Conservation (phyloP, 1,140 invertebrate species). For the Charaxes varanes region DNA sequence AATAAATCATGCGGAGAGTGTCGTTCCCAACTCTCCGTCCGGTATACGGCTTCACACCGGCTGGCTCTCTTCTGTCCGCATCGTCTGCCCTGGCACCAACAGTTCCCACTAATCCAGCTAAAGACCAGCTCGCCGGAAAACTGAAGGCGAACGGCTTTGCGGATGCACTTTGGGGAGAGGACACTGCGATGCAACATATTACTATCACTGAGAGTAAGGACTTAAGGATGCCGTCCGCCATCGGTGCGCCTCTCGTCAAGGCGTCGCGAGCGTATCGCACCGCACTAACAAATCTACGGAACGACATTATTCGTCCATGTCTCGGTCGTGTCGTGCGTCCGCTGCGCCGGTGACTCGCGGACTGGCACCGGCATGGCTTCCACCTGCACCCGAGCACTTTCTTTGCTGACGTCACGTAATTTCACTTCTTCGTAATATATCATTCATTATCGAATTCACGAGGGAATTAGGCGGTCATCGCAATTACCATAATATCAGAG, state of each 20-base stretch:
- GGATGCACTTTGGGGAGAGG: slow-evolving; percentile 56
- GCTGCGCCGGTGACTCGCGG: slow-evolving; percentile 26
- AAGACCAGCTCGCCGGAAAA: slow-evolving; percentile 64
- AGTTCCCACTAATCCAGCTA: slow-evolving; percentile 52
- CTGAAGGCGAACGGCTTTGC: slow-evolving; percentile 72
- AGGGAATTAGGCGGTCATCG: slow-evolving; percentile 2
- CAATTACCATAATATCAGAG: too few species aligned
- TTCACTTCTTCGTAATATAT: slow-evolving; percentile 26
- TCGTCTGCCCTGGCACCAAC: slow-evolving; percentile 45
- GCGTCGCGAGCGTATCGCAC: slow-evolving; percentile 53
- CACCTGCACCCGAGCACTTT: slow-evolving; percentile 34
- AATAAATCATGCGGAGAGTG: slow-evolving; percentile 82
- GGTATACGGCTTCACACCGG: slow-evolving; percentile 74
- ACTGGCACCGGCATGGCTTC: slow-evolving; percentile 9
- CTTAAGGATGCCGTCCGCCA: slow-evolving; percentile 52
- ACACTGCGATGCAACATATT: slow-evolving; percentile 58
- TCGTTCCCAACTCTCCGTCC: slow-evolving; percentile 77
- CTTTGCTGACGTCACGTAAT: slow-evolving; percentile 52
- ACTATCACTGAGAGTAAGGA: slow-evolving; percentile 53
- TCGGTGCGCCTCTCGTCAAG: slow-evolving; percentile 40
- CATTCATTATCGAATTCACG: slow-evolving; percentile 3
- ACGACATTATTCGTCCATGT: slow-evolving; percentile 51
- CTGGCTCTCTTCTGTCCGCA: slow-evolving; percentile 40
- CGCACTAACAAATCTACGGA: slow-evolving; percentile 52
- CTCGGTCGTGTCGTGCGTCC: slow-evolving; percentile 30